Evolutionary conservation across 2,888 invertebrate genomes (phyloP).

Genomic region (Zygogramma bicolorata): DNA sequence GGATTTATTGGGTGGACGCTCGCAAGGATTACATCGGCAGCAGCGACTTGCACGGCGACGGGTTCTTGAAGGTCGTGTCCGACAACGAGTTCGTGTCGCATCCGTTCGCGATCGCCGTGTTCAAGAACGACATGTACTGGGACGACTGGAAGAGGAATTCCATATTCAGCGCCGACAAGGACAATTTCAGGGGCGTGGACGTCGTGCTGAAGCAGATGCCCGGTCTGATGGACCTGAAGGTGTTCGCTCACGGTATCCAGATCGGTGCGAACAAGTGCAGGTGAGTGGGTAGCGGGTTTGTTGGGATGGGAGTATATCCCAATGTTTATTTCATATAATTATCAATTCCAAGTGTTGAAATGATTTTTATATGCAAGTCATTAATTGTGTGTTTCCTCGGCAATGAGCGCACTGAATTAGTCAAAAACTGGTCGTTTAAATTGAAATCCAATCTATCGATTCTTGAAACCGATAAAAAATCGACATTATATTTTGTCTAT

Average conservation of each 20-base stretch:
- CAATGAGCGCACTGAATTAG: no score
- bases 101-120: conserved; percentile 88
- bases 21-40: conserved; percentile 85
- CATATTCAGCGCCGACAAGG: conserved; percentile 85
- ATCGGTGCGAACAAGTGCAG: conserved; percentile 81
- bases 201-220: conserved; percentile 69
- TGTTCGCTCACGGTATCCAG: conserved; percentile 82
- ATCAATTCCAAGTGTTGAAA: no score
- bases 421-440: no score
- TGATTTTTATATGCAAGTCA: no score
- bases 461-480: no score
- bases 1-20: conserved; percentile 90
- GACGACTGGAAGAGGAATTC: conserved; percentile 88
- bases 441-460: no score
- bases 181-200: conserved; percentile 70
- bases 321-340: no score
- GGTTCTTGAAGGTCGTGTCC: conserved; percentile 73
- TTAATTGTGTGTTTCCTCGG: no score
- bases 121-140: conserved; percentile 90
- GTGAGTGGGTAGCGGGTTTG: no score
- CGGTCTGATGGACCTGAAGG: conserved; percentile 87
- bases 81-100: conserved; percentile 79
- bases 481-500: no score
- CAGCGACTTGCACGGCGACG: conserved; percentile 62
- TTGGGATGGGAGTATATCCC: no score